Conservation (phyloP, 1,140 invertebrate genomes). For the Ladona fulva region DNA sequence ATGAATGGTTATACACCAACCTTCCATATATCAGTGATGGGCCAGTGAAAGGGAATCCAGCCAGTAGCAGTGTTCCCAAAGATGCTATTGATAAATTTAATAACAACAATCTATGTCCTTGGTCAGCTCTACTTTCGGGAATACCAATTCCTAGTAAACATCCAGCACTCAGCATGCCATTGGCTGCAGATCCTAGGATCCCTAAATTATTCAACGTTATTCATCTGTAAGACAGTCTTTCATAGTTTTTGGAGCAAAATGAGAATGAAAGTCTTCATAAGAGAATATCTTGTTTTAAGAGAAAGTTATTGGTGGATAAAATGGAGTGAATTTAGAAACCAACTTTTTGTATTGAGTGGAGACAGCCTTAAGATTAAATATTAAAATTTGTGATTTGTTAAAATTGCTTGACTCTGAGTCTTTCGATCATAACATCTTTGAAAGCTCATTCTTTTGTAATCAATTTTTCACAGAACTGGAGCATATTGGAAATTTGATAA, state of each 20-base stretch:
- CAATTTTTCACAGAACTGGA: no score
- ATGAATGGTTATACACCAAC: not conserved
- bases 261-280: not conserved
- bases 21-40: slow-evolving; percentile 14
- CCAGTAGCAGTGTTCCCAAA: slow-evolving; percentile 7
- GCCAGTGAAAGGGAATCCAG: slow-evolving; percentile 16
- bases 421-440: no score
- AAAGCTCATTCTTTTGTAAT: no score
- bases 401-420: no score
- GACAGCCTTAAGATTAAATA: no score
- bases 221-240: not conserved
- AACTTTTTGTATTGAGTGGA: no score
- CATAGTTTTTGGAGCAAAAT: not conserved
- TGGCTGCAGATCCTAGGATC: not conserved
- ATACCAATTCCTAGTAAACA: not conserved
- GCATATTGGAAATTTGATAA: no score
- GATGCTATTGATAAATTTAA: slow-evolving; percentile 7
- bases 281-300: not conserved
- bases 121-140: not conserved
- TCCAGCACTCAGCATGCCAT: not conserved
- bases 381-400: no score
- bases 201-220: not conserved
- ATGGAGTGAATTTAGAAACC: no score
- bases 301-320: not conserved
- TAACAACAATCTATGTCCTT: slow-evolving; percentile 1